Base-by-base conservation (phyloP, 2,113 vertebrate genomes). In the Ranitomeya variabilis region DNA sequence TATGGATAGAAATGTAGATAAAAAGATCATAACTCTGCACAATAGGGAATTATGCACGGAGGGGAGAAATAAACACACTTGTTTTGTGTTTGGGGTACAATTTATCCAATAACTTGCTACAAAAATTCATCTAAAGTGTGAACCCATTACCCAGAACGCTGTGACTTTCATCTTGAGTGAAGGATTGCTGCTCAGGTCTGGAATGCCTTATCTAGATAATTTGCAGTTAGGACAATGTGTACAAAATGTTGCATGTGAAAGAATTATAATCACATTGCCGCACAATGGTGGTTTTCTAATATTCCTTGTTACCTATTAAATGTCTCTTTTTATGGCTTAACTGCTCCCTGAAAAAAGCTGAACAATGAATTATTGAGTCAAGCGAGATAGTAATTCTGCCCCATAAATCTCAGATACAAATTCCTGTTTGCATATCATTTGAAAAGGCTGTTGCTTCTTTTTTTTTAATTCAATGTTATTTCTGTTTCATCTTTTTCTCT, bases 1-100 rank as follows among this genome's bases (percentile, higher is more conserved):
- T 88, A 88, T 83, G 54, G 71, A 88, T 88, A 66, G 87, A 76
- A 83, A 51, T 83, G 59, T 80, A 88, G 87, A 83, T 82, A 83
- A 82, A 83, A 77, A 83, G 80, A 88, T 76, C 80, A 88, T 83
- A 88, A 88, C 69, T 88, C 87, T 21, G 80, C 69, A 88, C 87
- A 88, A 88, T 83, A 62, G 87, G 87, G 80, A 83, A 88, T 83
- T 83, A 77, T 26, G 80, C 73, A 62, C 18, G 31, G 54, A 69
- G 86, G 57, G 80, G 67, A 57, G 54, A 16, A 74, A 83, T 83
- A 88, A 82, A 83, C 79, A 66, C 86, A 80, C 62, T 55, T n/a
- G 71, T 77, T 88, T 88, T 66, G 80, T 77, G 87, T 76, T 45
- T 77, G 57, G 87, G 74, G 67, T 64, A 76, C 87, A 83, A 83